Evolutionary conservation across 2,888 invertebrate species (phyloP), one percentile per base, ranked within the genome.

Genomic region (Azorinus chamasolen): DNA sequence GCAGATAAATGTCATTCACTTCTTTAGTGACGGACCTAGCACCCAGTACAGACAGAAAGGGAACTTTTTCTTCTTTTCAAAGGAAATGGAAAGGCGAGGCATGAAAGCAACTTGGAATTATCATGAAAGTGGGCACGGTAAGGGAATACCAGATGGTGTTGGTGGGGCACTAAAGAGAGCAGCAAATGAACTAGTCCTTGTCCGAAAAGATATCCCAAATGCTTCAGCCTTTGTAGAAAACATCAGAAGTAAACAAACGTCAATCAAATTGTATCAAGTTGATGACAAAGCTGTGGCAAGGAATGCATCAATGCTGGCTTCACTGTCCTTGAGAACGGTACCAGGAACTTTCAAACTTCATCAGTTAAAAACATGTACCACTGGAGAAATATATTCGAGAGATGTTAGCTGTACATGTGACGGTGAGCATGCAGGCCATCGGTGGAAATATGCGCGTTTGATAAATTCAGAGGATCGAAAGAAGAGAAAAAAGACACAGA

Each of bases 21-120:
- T 86, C 24, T 83, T 75, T 41, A 84, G 83, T 54, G 79, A 84
- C 59, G 90, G 91, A 18, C 93, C 93, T 4, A 83, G 84, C 0
- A 89, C 87, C 4, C 92, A 92, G 73, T 92, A 93, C 64, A 50
- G 89, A 24, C 91, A 93, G 66, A 92, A 93, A 84, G 80, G 71
- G 0, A 92, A 92, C 85, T 93, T 93, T 79, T 90, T 83, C 79
- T 76, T 93, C 18, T 41, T 85, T n/a, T 59, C 69, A 24, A 70
- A 39, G 20, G n/a, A n/a, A n/a, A n/a, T n/a, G n/a, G n/a, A n/a
- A n/a, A n/a, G n/a, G n/a, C n/a, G n/a, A n/a, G n/a, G 72, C 70
- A 39, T n/a, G 63, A 22, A 62, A 46, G 32, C 4, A 10, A 8
- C 78, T 6, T 92, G 89, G 91, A 88, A 90, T 57, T 93, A 78